Evolutionary conservation across 2,888 invertebrate genomes (phyloP), one percentile per base, ranked within the genome.

Genomic region (Sacculina carcini): DNA sequence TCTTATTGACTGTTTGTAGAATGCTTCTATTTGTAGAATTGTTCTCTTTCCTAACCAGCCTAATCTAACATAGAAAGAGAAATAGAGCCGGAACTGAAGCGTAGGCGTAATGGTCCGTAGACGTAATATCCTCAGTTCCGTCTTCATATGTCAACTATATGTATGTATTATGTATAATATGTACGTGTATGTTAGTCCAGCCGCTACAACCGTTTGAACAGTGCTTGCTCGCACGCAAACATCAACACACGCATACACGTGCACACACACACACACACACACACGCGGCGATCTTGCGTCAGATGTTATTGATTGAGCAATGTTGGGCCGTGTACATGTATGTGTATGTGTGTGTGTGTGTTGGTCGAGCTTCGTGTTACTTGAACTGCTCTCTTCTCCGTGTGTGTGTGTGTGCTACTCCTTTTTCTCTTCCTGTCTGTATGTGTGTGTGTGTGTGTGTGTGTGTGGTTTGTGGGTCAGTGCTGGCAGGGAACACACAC

Each of bases 181-280:
- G n/a, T n/a, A n/a, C n/a, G n/a, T n/a, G n/a, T n/a, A n/a, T n/a
- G n/a, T n/a, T n/a, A n/a, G n/a, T n/a, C n/a, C n/a, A n/a, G n/a
- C n/a, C n/a, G n/a, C n/a, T n/a, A n/a, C n/a, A n/a, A n/a, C n/a
- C n/a, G n/a, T n/a, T n/a, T n/a, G n/a, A n/a, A n/a, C n/a, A n/a
- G n/a, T n/a, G n/a, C n/a, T n/a, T n/a, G n/a, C n/a, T n/a, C n/a
- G n/a, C n/a, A n/a, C n/a, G n/a, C n/a, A n/a, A n/a, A n/a, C n/a
- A n/a, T n/a, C n/a, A n/a, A n/a, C 48, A 48, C 48, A 48, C 48
- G 32, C 48, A 48, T 21, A 48, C 31, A 48, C 48, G 32, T 32
- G 32, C 31, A 48, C 48, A 48, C 48, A 48, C 48, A 48, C 48
- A 47, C 31, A 29, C 34, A 34, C 34, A 34, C 34, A 34, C 34